Percentiles rank a stretch among this genome's conserved stretches.
phyloP scores from a whole-genome alignment of 2,888 invertebrate genomes.

The Schizaphis graminum region DNA sequence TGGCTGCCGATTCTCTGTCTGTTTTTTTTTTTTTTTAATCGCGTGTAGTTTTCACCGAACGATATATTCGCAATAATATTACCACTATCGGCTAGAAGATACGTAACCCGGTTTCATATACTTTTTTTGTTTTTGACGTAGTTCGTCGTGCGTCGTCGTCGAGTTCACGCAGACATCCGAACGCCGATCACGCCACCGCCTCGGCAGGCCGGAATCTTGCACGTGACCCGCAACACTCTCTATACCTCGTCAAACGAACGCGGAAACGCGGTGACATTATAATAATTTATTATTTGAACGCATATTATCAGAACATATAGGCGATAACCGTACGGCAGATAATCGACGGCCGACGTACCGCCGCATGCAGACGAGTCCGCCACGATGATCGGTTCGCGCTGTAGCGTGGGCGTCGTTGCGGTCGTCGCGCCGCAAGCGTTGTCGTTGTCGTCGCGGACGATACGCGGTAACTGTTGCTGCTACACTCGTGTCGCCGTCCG shows the following conservation, averaged over 20 bases:
- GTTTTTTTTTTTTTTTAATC: too few relatives aligned
- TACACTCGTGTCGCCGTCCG: background rate
- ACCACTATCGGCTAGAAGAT: too few relatives aligned
- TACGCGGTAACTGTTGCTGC: background rate
- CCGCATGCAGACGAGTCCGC: background rate
- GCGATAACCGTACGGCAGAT: background rate
- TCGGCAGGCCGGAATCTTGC: background rate
- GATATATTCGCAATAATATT: too few relatives aligned
- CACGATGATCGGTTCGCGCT: constrained; percentile 46
- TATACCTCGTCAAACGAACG: background rate
- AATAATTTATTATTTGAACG: too few relatives aligned
- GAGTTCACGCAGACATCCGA: background rate
- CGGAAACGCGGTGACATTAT: background rate
- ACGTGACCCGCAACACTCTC: background rate
- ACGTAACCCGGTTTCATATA: background rate
- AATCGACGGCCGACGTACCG: background rate
- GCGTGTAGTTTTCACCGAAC: too few relatives aligned
- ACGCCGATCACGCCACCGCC: constrained; percentile 4
- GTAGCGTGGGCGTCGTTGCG: constrained; percentile 26
- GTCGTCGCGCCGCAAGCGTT: constrained; percentile 7
- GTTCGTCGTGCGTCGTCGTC: background rate
- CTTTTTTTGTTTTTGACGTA: background rate
- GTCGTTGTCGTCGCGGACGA: background rate
- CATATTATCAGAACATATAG: too few relatives aligned
- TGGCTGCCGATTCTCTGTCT: too few relatives aligned